Evolutionary conservation across 2,888 invertebrate genomes (phyloP).

Genomic region (Drosophila pegasa): DNA sequence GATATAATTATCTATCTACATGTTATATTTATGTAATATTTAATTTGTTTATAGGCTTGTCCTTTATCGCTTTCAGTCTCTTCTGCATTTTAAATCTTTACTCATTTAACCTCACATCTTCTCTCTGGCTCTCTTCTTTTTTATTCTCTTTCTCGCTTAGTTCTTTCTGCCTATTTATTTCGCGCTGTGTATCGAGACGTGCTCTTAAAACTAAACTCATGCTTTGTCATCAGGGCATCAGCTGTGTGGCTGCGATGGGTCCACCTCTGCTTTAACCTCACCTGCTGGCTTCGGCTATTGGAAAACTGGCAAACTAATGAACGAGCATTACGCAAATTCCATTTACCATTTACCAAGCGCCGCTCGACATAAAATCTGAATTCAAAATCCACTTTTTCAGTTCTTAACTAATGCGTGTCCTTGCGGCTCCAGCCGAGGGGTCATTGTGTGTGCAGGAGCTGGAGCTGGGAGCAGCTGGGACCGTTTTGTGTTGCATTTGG

Average conservation of each 20-base stretch:
- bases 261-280: not conserved
- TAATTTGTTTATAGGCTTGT: no score
- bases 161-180: no score
- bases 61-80: no score
- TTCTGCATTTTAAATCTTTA: no score
- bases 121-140: no score
- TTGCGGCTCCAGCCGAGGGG: constrained; percentile 33
- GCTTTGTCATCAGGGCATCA: constrained; percentile 61
- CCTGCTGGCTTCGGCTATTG: constrained; percentile 37
- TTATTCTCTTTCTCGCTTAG: no score
- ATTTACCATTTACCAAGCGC: constrained; percentile 59
- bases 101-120: no score
- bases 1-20: no score
- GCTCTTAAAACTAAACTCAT: constrained; percentile 36
- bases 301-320: constrained; percentile 67
- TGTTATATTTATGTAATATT: no score
- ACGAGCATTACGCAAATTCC: constrained; percentile 58
- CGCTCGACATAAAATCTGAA: constrained; percentile 33
- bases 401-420: constrained; percentile 44
- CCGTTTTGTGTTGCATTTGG: constrained; percentile 53
- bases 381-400: constrained; percentile 36
- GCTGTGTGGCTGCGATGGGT: constrained; percentile 27
- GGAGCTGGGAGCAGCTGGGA: not conserved
- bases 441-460: constrained; percentile 2
- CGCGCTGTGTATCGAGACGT: constrained; percentile 61